These are phyloP conservation scores for Micrasema minimum DNA, from an alignment of 1,140 invertebrate genomes.

Conservation along the genomic window DNA sequence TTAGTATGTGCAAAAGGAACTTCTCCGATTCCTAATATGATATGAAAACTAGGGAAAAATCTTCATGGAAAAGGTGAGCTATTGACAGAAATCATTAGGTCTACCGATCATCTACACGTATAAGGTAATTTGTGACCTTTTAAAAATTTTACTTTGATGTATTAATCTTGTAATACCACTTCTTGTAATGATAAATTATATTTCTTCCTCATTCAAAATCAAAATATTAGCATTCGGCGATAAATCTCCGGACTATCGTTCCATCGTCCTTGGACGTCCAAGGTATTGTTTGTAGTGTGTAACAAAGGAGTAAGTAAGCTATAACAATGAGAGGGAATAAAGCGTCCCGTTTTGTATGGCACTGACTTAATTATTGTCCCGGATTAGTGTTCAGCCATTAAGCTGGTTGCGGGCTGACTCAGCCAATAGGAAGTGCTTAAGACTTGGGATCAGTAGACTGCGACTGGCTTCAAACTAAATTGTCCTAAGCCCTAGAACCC, in stretches of 20 bases:
- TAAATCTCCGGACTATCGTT: conserved; percentile 2
- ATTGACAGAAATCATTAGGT: no score
- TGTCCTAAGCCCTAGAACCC: conserved; percentile 44
- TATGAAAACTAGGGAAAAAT: no score
- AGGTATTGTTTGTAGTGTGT: conserved; percentile 20
- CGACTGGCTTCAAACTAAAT: conserved; percentile 45
- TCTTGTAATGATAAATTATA: no score
- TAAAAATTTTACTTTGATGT: no score
- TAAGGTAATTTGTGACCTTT: no score
- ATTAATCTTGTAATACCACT: no score
- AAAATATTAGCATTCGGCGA: no score
- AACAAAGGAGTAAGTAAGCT: conserved; percentile 13
- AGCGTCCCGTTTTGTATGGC: conserved; percentile 35
- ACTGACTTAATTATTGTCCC: conserved; percentile 48
- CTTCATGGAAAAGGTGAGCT: no score
- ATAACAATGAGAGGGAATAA: conserved; percentile 32
- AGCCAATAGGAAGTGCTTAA: conserved; percentile 51
- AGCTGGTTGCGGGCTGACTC: conserved; percentile 46
- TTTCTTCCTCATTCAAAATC: no score
- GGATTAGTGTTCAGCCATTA: conserved; percentile 46
- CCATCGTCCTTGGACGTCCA: conserved; percentile 14
- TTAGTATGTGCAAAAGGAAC: no score
- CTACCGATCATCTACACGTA: no score
- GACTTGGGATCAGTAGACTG: conserved; percentile 45
- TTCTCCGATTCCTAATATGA: no score